A percentile compares a stretch with the other conserved stretches of the same genome.
These are phyloP conservation scores for Tragelaphus imberbis DNA, from an alignment of 2,113 vertebrate species.

Conservation along the genomic window DNA sequence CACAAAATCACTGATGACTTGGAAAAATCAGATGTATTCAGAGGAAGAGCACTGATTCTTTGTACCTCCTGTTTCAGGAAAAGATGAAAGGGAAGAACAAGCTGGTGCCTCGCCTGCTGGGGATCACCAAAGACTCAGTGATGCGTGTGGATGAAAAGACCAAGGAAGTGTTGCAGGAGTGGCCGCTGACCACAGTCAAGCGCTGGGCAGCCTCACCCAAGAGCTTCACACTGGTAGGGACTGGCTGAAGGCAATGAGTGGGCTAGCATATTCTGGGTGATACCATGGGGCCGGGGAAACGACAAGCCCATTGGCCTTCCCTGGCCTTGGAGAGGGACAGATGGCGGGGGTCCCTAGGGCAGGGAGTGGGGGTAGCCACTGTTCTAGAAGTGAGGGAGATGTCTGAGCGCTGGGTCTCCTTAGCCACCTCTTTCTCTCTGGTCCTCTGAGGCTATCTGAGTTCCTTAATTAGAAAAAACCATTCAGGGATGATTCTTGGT, in stretches of 20 bases:
- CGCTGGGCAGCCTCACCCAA: conserved; percentile 99
- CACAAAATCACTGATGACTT: neutral
- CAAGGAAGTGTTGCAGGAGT: conserved; percentile 98
- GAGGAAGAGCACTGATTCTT: neutral
- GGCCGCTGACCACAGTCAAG: conserved; percentile 98
- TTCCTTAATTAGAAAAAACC: neutral
- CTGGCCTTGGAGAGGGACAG: neutral
- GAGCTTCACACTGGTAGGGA: conserved; percentile 96
- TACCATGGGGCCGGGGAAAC: neutral
- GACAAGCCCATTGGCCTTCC: neutral
- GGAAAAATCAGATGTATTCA: neutral
- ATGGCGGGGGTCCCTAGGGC: neutral
- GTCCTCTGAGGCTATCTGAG: neutral
- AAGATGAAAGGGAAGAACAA: conserved; percentile 99
- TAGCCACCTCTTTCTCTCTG: neutral
- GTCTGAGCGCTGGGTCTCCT: no score
- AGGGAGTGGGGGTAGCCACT: no score
- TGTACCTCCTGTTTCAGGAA: conserved; percentile 81
- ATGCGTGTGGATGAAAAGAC: conserved; percentile 99
- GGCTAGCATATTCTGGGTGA: accelerated
- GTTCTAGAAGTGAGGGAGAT: neutral
- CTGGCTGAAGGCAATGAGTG: neutral
- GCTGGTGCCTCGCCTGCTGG: conserved; percentile 93
- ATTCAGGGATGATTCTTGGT: neutral
- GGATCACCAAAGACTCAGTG: conserved; percentile 98